Percentiles rank a stretch among this genome's conserved stretches.
Evolutionary conservation across 2,888 invertebrate genomes (phyloP).

Genomic region (Nudaria mundana): DNA sequence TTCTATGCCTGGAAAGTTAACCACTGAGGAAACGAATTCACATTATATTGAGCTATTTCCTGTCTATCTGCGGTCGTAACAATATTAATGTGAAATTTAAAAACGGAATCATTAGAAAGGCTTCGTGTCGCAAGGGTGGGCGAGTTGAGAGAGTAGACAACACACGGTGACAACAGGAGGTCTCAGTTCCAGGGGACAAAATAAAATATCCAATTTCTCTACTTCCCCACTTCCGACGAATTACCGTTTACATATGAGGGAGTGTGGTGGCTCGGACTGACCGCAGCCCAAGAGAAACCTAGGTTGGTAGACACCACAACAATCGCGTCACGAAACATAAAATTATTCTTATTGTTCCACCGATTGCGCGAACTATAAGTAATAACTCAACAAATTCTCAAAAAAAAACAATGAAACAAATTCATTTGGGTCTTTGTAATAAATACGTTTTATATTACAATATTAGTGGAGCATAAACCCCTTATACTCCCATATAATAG

Average conservation of each 20-base stretch:
- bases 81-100: conserved; percentile 45
- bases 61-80: conserved; percentile 18
- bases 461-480: conserved; percentile 19
- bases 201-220: conserved; percentile 74
- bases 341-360: conserved; percentile 63
- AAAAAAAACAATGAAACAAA: background rate
- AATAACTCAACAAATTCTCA: too few relatives aligned
- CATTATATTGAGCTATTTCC: conserved; percentile 15
- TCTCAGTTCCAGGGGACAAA: conserved; percentile 50
- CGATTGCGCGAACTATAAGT: conserved; percentile 53
- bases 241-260: conserved; percentile 66
- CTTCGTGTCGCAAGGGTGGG: conserved; percentile 50
- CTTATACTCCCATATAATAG: conserved; percentile 22
- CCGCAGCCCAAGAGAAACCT: conserved; percentile 66
- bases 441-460: conserved; percentile 11
- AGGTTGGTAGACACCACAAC: conserved; percentile 59
- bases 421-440: background rate
- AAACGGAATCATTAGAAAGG: conserved; percentile 69
- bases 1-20: conserved; percentile 22
- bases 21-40: conserved; percentile 18
- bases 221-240: conserved; percentile 75
- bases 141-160: conserved; percentile 25
- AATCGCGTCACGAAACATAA: conserved; percentile 74
- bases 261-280: conserved; percentile 55
- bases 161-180: conserved; percentile 38